Evolutionary conservation across 2,797 vertebrate species (phyloP).

Genomic region (Lemur catta): DNA sequence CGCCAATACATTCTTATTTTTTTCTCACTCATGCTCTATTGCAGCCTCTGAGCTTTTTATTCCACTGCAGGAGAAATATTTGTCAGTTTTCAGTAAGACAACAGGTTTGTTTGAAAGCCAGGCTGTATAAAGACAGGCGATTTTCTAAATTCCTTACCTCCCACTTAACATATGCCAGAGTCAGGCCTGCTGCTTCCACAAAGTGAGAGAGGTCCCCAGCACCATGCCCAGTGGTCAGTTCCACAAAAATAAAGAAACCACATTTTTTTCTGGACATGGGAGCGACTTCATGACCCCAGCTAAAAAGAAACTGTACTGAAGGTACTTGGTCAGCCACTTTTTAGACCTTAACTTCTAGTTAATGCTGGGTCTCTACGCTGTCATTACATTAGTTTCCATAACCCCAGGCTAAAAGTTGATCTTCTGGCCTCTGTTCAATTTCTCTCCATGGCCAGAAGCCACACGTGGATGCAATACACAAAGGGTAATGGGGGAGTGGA

Average conservation of each 20-base stretch:
- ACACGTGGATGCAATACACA: not conserved
- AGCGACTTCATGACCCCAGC: not conserved
- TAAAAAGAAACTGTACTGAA: not conserved
- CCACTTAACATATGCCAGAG: not conserved
- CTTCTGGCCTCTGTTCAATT: not conserved
- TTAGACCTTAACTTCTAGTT: not conserved
- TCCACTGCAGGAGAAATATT: not conserved
- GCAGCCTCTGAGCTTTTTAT: not conserved
- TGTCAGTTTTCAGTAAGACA: not conserved
- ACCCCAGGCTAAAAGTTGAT: not conserved
- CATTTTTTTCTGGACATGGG: not conserved
- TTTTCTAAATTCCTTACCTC: not conserved
- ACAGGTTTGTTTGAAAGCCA: not conserved
- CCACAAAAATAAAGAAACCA: not conserved
- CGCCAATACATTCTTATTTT: not conserved
- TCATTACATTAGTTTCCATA: not conserved
- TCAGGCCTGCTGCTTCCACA: not conserved
- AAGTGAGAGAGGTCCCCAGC: not conserved
- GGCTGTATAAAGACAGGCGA: not conserved
- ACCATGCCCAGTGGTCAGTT: fast-evolving
- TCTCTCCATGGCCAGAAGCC: not conserved
- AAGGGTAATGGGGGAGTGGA: not conserved
- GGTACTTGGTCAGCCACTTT: not conserved
- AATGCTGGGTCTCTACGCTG: not conserved
- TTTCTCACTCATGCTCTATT: not conserved